Evolutionary conservation across 2,113 vertebrate genomes (phyloP), one percentile per base, ranked within the genome.

Genomic region (Alethe castanea): DNA sequence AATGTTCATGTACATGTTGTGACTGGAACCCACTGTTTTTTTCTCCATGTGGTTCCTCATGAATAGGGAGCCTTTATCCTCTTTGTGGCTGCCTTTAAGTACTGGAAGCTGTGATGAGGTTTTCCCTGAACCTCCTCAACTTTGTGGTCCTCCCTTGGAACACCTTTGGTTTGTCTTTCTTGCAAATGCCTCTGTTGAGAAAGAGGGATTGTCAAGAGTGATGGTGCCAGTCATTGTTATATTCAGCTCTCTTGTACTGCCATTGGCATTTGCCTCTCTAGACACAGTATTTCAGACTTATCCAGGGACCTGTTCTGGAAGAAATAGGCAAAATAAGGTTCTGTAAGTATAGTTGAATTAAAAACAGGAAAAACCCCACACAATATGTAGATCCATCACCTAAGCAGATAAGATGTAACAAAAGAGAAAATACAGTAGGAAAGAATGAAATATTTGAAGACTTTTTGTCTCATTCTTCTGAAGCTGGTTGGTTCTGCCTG

Each of bases 351-450:
- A 33, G 9, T 12, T 85, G 24, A 66, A 71, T 54, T 61, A 33
- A 44, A 76, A 65, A 0, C 6, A 5, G 29, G 25, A 54, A n/a
- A 48, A n/a, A 6, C 0, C 14, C 12, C 11, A 44, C 1, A 3
- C 19, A 8, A 6, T 53, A 31, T 61, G 19, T 40, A 50, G 7
- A 53, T 47, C 7, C 5, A 25, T 53, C 36, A 69, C 9, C 36
- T 69, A 19, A 44, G 8, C 11, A 25, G 9, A 28, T 47, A 36
- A 50, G 48, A 59, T 9, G 4, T 12, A 45, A 50, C 80, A 76
- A 42, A 5, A 48, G 6, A 28, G 23, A 69, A 84, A 4, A 54
- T 24, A 59, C 0, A 24, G 5, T 22, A 56, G 14, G 6, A 54
- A 84, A 33, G 12, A 84, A 65, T 26, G 16, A 80, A 59, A 12